phyloP scores from a whole-genome alignment of 1,140 invertebrate species.

The Oscheius sp. region DNA sequence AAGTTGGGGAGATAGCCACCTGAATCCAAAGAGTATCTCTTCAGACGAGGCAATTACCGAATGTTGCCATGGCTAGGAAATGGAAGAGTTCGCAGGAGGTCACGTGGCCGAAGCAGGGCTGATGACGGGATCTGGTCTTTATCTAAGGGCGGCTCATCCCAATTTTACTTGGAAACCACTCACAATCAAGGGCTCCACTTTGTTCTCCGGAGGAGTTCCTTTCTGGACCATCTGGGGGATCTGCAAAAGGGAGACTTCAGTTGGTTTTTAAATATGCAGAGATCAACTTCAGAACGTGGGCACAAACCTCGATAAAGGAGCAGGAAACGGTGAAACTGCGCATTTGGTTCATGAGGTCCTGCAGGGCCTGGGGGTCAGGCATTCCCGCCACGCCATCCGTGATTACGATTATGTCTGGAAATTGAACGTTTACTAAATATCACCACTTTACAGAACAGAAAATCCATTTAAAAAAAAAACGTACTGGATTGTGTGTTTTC shows the following conservation, averaged over 20 bases:
- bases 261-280: neutral
- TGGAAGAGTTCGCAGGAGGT: slow-evolving; percentile 74
- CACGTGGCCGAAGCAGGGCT: slow-evolving; percentile 67
- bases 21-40: too few relatives aligned
- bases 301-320: slow-evolving; percentile 73
- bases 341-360: slow-evolving; percentile 74
- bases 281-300: neutral
- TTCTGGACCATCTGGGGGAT: neutral
- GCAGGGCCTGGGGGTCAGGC: slow-evolving; percentile 73
- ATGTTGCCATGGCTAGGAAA: slow-evolving; percentile 76
- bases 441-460: neutral
- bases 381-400: slow-evolving; percentile 78
- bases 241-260: neutral
- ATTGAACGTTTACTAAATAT: too few relatives aligned
- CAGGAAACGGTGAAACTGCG: slow-evolving; percentile 75
- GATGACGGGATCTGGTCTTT: slow-evolving; percentile 12
- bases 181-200: too few relatives aligned
- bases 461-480: neutral
- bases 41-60: slow-evolving; percentile 69
- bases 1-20: neutral
- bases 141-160: too few relatives aligned
- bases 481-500: slow-evolving; percentile 73
- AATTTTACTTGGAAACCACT: too few relatives aligned
- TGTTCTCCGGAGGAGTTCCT: neutral
- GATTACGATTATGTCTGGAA: slow-evolving; percentile 71